Evolutionary conservation across 1,140 invertebrate genomes (phyloP), one percentile per base, ranked within the genome.

Genomic region (Callitettix versicolor): DNA sequence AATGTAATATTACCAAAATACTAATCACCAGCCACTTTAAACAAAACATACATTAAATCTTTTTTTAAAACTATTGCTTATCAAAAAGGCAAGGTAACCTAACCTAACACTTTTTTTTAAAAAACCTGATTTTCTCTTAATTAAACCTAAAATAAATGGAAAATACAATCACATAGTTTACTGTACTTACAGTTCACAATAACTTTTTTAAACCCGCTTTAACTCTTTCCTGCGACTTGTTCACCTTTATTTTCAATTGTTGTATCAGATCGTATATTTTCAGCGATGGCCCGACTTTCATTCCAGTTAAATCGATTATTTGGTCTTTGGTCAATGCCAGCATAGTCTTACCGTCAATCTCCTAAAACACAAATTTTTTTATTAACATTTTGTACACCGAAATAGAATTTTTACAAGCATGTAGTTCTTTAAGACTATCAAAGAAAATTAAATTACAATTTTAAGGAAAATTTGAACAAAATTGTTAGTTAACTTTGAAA

Each of bases 231-330:
- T 84, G 81, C 55, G 82, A 79, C 54, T 84, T 82, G 70, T 85
- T 86, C 47, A 87, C 79, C 77, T 86, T 86, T 64, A 81, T 82
- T 73, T 89, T 89, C 14, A 93, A 73, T 64, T 91, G 87, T 64
- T 87, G 82, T 62, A 95, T 89, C 40, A 96, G 76, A 72, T 95
- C 89, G 64, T 81, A 88, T 67, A 96, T 94, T 76, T 95, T 95
- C 21, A 95, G 67, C 4, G 91, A 92, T 6, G 92, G 91, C 3
- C 93, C 93, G 53, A 95, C 88, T 77, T 95, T 95, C 76, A 90
- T 92, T 59, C 88, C 85, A 12, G 91, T 84, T 26, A 93, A 74
- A 65, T 86, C 85, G 60, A 94, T 84, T 51, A 95, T 88, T 71
- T 94, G 83, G 66, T 94, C 90, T 73, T 93, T 92, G 33, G 82